These are phyloP conservation scores for Sander vitreus DNA, from an alignment of 2,113 vertebrate species.

Conservation along the genomic window DNA sequence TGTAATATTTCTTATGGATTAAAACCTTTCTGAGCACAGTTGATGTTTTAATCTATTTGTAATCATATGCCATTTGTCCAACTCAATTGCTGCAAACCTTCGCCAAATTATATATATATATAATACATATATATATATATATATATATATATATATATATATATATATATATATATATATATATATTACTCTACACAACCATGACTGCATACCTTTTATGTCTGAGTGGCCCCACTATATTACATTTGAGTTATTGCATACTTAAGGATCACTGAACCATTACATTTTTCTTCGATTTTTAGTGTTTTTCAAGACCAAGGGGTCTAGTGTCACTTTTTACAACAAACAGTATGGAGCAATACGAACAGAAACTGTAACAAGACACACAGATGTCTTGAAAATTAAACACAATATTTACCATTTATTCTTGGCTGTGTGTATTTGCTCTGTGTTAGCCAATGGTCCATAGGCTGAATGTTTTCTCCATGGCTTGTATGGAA, in stretches of 20 bases:
- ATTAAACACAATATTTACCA: not conserved
- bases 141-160: too few species aligned
- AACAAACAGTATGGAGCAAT: not conserved
- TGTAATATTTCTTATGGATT: not conserved
- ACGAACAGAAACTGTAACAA: too few species aligned
- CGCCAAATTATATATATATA: conserved; percentile 34
- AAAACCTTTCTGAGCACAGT: conserved; percentile 7
- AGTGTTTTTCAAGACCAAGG: not conserved
- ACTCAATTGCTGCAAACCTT: conserved; percentile 27
- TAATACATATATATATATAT: too few species aligned
- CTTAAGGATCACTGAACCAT: not conserved
- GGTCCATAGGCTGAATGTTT: not conserved
- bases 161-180: too few species aligned
- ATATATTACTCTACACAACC: conserved; percentile 12
- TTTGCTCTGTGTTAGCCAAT: not conserved
- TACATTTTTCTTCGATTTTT: not conserved
- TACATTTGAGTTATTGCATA: conserved; percentile 11
- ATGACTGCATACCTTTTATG: conserved; percentile 19
- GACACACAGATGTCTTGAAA: not conserved
- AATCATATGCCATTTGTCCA: conserved; percentile 35
- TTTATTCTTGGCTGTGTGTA: conserved; percentile 1
- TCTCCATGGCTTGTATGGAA: not conserved
- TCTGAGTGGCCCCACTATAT: conserved; percentile 8
- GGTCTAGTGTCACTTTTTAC: not conserved
- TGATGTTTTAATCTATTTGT: conserved; percentile 13